Percentiles rank a stretch among this genome's conserved stretches.
Conservation (phyloP, 1,140 invertebrate species). For the Drosophila novamexicana region DNA sequence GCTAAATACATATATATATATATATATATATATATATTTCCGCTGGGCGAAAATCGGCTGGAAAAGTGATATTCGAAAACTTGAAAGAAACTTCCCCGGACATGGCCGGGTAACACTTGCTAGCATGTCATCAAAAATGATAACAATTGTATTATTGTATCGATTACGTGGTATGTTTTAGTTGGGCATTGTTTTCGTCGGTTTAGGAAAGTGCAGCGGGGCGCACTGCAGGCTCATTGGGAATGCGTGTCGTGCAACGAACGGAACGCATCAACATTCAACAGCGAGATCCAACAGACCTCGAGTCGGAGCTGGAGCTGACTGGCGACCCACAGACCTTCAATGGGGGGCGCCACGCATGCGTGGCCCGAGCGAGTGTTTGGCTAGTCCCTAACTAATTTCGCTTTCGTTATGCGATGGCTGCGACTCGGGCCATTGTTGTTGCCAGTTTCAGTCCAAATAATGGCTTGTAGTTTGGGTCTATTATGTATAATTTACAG, state of each 20-base stretch:
- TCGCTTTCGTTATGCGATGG: conserved; percentile 35
- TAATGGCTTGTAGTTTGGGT: conserved; percentile 24
- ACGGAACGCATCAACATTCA: conserved; percentile 21
- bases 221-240: conserved; percentile 19
- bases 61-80: too few relatives aligned
- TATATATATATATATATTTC: too few relatives aligned
- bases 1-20: too few relatives aligned
- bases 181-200: not conserved
- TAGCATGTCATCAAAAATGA: too few relatives aligned
- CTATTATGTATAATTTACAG: conserved; percentile 15
- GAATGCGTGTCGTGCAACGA: conserved; percentile 37
- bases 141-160: too few relatives aligned
- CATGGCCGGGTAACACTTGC: too few relatives aligned
- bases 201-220: not conserved
- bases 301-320: too few relatives aligned
- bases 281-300: not conserved
- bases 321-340: not conserved
- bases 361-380: conserved; percentile 35
- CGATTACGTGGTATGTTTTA: not conserved
- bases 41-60: too few relatives aligned
- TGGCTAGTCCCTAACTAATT: conserved; percentile 43
- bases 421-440: conserved; percentile 18
- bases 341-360: conserved; percentile 50
- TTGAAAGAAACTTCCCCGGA: too few relatives aligned
- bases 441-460: conserved; percentile 18